phyloP scores from a whole-genome alignment of 1,140 invertebrate species.

The Drosophila pectinifera region DNA sequence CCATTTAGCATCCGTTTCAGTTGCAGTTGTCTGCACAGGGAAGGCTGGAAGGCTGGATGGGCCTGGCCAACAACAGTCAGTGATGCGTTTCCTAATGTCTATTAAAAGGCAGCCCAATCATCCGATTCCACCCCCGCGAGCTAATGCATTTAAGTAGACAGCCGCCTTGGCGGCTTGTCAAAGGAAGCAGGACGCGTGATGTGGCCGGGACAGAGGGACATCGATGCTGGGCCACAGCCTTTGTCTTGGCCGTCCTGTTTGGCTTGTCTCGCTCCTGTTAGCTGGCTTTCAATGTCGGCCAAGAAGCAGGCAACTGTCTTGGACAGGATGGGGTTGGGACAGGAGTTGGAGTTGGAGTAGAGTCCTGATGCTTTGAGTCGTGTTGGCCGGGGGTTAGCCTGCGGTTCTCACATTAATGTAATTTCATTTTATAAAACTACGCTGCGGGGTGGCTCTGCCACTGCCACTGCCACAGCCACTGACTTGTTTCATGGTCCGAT shows the following conservation, averaged over 20 bases:
- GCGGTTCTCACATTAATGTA: conserved; percentile 82
- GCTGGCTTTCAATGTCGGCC: conserved; percentile 58
- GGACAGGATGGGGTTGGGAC: neutral
- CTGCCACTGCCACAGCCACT: conserved; percentile 63
- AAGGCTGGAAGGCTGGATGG: neutral
- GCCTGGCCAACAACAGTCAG: conserved; percentile 71
- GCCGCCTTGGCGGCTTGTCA: conserved; percentile 72
- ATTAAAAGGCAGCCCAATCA: conserved; percentile 73
- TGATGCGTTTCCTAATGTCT: conserved; percentile 83
- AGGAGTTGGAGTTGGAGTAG: neutral
- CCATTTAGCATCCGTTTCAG: conserved; percentile 83
- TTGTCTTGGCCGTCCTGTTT: conserved; percentile 74
- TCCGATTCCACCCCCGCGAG: conserved; percentile 17
- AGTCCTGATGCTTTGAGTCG: conserved; percentile 1
- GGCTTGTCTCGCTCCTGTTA: conserved; percentile 59
- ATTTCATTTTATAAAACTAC: conserved; percentile 82
- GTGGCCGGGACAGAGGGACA: conserved; percentile 62
- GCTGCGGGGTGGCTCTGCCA: conserved; percentile 47
- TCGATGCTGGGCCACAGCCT: conserved; percentile 70
- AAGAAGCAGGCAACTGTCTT: conserved; percentile 3
- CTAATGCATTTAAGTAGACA: conserved; percentile 82
- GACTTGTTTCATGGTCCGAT: conserved; percentile 35
- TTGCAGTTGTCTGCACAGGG: conserved; percentile 78
- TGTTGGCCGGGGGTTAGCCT: conserved; percentile 24
- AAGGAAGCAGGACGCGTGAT: conserved; percentile 74